Evolutionary conservation across 2,888 invertebrate genomes (phyloP), one percentile per base, ranked within the genome.

Genomic region (Stenurella melanura): DNA sequence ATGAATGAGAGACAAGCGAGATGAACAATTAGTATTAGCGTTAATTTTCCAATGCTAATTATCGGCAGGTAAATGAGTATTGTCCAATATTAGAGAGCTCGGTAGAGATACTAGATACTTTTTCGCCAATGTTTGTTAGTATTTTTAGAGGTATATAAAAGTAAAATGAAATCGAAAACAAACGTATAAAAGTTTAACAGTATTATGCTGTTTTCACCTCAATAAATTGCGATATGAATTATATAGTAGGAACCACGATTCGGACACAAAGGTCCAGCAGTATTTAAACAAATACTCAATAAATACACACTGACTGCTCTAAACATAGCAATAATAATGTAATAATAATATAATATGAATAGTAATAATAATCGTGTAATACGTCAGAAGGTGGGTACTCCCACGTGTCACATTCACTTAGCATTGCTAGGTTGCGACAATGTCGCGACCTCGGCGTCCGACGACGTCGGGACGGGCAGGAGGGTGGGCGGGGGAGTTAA

Each of bases 281-380:
- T 85, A 83, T 81, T 86, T 79, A 85, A 85, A 85, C 85, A 86
- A 85, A 83, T 83, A 84, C 80, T 83, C 84, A 86, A 87, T 86
- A 83, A 87, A 88, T 87, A 88, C 88, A 89, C 88, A 88, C 87
- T 85, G 87, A 87, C 88, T 87, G 87, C 86, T 87, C 87, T 88
- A 87, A 86, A 85, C 86, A 86, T 86, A 86, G 87, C 86, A 86
- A 87, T 88, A 87, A 87, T 85, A 84, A 82, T 82, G 82, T 87
- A 85, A 85, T 85, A 86, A 87, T 86, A 86, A 87, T 87, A 88
- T 88, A 88, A 88, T 89, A 88, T 90, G 90, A 90, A 90, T 90
- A 90, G 89, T 90, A 90, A 90, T 90, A 90, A 90, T 90, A 90
- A 90, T 90, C 87, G 90, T 90, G 89, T 89, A 89, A 89, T 89